Evolutionary conservation across 2,888 invertebrate genomes (phyloP).

Genomic region (Norana najaformis): DNA sequence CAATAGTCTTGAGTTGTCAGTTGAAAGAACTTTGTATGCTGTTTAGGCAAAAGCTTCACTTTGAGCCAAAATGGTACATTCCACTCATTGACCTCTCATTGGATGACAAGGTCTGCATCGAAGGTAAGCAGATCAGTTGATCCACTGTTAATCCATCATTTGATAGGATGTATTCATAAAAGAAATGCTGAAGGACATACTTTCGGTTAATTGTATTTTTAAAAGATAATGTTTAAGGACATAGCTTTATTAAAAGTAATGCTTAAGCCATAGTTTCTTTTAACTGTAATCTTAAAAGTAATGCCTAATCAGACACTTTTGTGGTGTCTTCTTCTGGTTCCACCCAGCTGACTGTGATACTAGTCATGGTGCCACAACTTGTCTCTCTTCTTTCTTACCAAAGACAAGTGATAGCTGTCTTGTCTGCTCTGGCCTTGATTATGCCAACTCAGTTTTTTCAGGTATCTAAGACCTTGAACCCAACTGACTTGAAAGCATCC

Average conservation of each 20-base stretch:
- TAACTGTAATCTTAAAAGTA: too few species aligned
- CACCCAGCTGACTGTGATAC: not conserved
- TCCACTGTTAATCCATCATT: not conserved
- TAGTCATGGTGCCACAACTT: not conserved
- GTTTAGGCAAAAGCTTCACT: slow-evolving; percentile 82
- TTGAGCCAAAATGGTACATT: slow-evolving; percentile 91
- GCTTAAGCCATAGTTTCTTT: too few species aligned
- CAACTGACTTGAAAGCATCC: too few species aligned
- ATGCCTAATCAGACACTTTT: not conserved
- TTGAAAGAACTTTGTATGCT: slow-evolving; percentile 28
- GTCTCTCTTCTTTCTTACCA: not conserved
- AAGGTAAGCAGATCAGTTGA: slow-evolving; percentile 28
- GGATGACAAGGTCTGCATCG: slow-evolving; percentile 40
- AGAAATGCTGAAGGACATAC: not conserved
- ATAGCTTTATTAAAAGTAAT: too few species aligned
- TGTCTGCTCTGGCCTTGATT: too few species aligned
- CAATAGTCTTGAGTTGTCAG: not conserved
- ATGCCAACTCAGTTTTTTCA: too few species aligned
- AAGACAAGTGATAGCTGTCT: too few species aligned
- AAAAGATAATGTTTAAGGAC: not conserved
- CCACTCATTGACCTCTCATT: slow-evolving; percentile 79
- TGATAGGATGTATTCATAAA: not conserved
- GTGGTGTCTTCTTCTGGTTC: not conserved
- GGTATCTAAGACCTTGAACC: too few species aligned
- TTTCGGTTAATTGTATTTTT: too few species aligned